These are phyloP conservation scores for Tauraco erythrolophus DNA, from an alignment of 2,113 vertebrate genomes.

Conservation along the genomic window DNA sequence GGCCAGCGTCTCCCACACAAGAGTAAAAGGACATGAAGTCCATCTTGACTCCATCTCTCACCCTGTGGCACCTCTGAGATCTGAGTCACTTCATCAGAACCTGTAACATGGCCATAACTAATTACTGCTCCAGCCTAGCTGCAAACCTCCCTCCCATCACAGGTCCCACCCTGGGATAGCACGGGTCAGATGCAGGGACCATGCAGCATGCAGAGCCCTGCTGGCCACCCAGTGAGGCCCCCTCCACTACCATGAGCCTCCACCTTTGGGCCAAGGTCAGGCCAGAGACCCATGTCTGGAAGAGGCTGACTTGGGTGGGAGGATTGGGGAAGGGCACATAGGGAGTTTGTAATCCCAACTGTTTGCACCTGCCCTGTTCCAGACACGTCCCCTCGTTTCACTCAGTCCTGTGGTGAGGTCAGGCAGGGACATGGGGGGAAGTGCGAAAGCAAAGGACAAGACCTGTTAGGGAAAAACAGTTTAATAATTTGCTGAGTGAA, in stretches of 20 bases:
- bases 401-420: neutral
- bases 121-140: neutral
- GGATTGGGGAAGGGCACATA: neutral
- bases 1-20: neutral
- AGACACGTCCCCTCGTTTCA: neutral
- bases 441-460: neutral
- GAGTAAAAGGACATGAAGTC: neutral
- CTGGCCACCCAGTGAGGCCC: neutral
- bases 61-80: neutral
- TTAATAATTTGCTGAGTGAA: constrained; percentile 12
- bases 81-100: neutral
- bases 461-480: neutral
- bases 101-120: neutral
- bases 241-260: neutral
- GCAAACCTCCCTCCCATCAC: neutral
- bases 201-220: neutral
- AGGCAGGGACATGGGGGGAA: neutral
- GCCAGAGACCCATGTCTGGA: neutral
- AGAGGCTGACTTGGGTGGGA: neutral
- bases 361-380: neutral
- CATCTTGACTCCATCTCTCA: neutral
- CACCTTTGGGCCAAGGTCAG: neutral
- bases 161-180: neutral
- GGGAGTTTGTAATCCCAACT: neutral
- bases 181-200: neutral